phyloP scores from a whole-genome alignment of 2,797 vertebrate genomes.

The Glossophaga mutica region DNA sequence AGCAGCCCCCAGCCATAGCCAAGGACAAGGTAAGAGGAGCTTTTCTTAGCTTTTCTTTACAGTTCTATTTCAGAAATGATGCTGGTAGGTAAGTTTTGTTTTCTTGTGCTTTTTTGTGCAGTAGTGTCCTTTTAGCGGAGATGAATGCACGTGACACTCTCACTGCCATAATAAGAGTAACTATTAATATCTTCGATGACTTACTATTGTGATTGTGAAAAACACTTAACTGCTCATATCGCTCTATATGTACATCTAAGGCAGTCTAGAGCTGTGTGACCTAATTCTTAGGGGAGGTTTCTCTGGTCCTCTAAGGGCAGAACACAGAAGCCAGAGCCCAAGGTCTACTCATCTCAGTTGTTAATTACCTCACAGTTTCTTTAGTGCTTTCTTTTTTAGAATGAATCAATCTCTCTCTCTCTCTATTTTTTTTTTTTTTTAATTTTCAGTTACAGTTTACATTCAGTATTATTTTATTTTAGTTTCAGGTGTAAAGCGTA shows the following conservation, averaged over 20 bases:
- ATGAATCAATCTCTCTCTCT: neutral
- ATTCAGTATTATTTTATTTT: neutral
- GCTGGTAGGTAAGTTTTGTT: neutral
- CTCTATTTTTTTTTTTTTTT: neutral
- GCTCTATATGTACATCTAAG: neutral
- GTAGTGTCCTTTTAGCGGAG: neutral
- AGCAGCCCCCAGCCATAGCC: constrained; percentile 96
- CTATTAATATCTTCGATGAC: neutral
- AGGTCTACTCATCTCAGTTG: neutral
- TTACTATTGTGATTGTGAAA: neutral
- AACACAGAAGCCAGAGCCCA: neutral
- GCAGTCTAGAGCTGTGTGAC: neutral
- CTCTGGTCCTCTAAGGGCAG: neutral
- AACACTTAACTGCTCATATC: neutral
- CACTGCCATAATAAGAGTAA: neutral
- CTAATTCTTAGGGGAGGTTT: neutral
- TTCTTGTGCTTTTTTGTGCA: neutral
- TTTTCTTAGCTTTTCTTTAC: neutral
- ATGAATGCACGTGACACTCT: neutral
- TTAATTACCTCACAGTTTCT: neutral
- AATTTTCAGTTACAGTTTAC: neutral
- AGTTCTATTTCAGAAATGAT: constrained; percentile 20
- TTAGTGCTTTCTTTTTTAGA: neutral
- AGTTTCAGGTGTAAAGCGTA: neutral
- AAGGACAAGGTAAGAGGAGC: constrained; percentile 92